These are phyloP conservation scores for Conops quadrifasciatus DNA, from an alignment of 2,888 invertebrate genomes.

Conservation along the genomic window DNA sequence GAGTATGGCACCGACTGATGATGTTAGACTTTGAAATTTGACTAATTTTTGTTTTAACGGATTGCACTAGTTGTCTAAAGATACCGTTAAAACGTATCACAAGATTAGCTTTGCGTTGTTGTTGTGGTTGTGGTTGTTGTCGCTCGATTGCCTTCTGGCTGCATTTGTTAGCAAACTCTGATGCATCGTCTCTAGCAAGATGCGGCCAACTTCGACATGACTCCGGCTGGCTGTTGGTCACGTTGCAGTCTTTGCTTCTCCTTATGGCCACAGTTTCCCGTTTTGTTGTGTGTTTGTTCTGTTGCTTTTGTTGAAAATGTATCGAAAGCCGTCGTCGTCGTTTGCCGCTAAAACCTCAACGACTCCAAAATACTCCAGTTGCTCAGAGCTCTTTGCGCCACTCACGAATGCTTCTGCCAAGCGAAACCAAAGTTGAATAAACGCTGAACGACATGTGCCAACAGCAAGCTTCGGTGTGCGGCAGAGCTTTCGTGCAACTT, in stretches of 20 bases:
- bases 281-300: not conserved
- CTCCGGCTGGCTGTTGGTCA: constrained; percentile 26
- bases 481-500: not conserved
- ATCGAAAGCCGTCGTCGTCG: not conserved
- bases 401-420: constrained; percentile 39
- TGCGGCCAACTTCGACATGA: not conserved
- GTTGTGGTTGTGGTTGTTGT: constrained; percentile 32
- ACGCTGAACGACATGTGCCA: constrained; percentile 33
- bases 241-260: constrained; percentile 31
- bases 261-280: constrained; percentile 5
- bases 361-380: constrained; percentile 12
- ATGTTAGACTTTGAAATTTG: constrained; percentile 37
- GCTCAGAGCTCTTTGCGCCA: constrained; percentile 24
- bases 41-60: constrained; percentile 37
- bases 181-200: constrained; percentile 60
- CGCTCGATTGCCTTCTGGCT: constrained; percentile 53
- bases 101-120: constrained; percentile 43
- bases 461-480: not conserved
- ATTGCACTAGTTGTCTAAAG: constrained; percentile 34
- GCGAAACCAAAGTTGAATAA: constrained; percentile 41
- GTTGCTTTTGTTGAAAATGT: not conserved
- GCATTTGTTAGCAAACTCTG: constrained; percentile 61
- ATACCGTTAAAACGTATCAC: constrained; percentile 46
- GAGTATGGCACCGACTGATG: constrained; percentile 20
- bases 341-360: constrained; percentile 24